Evolutionary conservation across 2,797 vertebrate genomes (phyloP), one percentile per base, ranked within the genome.

Genomic region (Clarias fuscus): DNA sequence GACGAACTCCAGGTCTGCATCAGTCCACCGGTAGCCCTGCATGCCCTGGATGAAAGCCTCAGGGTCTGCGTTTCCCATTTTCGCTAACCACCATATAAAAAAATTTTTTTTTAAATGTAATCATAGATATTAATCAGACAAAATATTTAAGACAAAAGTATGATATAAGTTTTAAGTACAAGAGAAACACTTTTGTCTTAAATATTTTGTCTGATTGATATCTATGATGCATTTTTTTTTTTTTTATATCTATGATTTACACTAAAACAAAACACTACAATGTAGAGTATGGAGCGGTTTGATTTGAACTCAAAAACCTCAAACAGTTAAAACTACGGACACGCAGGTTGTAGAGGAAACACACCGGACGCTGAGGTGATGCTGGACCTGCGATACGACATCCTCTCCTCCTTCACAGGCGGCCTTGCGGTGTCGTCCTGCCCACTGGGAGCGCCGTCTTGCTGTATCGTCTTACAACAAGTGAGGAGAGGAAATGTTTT

Each of bases 31-130:
- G 37, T 95, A 96, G 0, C 92, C 92, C 86, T 90, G 92, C 95
- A 95, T 95, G 30, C 94, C 94, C 84, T 88, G 93, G 75, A 96
- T 89, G 90, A 96, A 89, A n/a, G 86, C 85, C 3, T 90, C 84
- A 0, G 91, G 73, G 6, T 88, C 88, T 0, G 64, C 85, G 43
- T 90, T 71, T 64, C 84, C 85, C 33, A 71, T 22, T 30, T 82
- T 71, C 43, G 81, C 87, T 61, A 82, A 78, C 58, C n/a, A 48
- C 10, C 56, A 15, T 59, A 75, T 14, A 73, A 33, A n/a, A 37
- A 64, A 53, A 27, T 0, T 40, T 40, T 40, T n/a, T n/a, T n/a
- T n/a, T n/a, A n/a, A 33, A 33, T 48, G 10, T 48, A 56, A 18
- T 59, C 15, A 4, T 18, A 18, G n/a, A 10, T 58, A 76, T 58